Evolutionary conservation across 1,140 invertebrate genomes (phyloP), one percentile per base, ranked within the genome.

Genomic region (Papilio xuthus): DNA sequence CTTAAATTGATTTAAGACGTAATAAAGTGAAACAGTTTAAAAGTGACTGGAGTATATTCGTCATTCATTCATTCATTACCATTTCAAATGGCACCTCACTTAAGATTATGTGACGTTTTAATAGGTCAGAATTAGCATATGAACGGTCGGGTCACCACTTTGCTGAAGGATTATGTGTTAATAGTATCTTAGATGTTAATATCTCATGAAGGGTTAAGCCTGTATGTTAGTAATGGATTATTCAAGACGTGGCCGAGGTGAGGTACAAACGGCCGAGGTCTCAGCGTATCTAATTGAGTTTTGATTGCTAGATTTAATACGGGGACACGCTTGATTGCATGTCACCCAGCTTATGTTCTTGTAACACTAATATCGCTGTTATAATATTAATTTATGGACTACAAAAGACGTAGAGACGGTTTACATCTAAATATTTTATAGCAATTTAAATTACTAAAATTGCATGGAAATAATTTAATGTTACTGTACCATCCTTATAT

Each of bases 101-200:
- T 77, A 81, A 88, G 85, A 89, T 89, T 88, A 89, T 82, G 85
- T 83, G 84, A 82, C 83, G 83, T 86, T 85, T 83, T 86, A 85
- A 86, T 87, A 86, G 86, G 85, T 86, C 84, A 82, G 83, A 86
- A 90, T 90, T 90, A 86, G 82, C 88, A 90, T 90, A 89, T 85
- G 84, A 87, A 86, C 84, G 83, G 78, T 82, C 78, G 83, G 84
- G 86, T 84, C 84, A 87, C 83, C 81, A 81, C 83, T 81, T 77
- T 67, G 71, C 80, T 87, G 86, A 89, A 84, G 86, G 87, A 89
- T 90, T 88, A 89, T 78, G 85, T 89, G 89, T 85, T 90, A 90
- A 90, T 90, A 85, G 85, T 82, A 80, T 84, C 85, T 88, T 86
- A 88, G 85, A 90, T 85, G 85, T 89, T 90, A 89, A 86, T 89